phyloP scores from a whole-genome alignment of 1,140 invertebrate species.

The Neodiprion pinetum region DNA sequence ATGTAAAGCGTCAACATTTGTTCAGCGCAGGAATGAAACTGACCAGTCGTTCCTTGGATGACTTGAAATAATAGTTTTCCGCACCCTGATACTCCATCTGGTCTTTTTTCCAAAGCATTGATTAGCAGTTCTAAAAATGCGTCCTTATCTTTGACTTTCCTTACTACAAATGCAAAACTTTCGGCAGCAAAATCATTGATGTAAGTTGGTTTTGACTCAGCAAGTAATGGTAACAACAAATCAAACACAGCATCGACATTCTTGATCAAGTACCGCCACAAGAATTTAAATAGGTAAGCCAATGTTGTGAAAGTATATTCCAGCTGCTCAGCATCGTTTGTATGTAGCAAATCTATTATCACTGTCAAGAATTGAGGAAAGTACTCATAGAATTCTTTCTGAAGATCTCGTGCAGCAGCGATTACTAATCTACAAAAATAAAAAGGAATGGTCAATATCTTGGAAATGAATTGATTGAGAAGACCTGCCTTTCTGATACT shows the following conservation, averaged over 20 bases:
- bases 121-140: constrained; percentile 78
- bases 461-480: constrained; percentile 9
- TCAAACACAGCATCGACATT: constrained; percentile 79
- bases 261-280: constrained; percentile 82
- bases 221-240: constrained; percentile 77
- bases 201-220: constrained; percentile 74
- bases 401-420: constrained; percentile 83
- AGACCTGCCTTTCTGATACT: constrained; percentile 1
- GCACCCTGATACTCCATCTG: constrained; percentile 74
- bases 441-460: constrained; percentile 8
- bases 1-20: constrained; percentile 70
- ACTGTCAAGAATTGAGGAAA: constrained; percentile 76
- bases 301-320: constrained; percentile 84
- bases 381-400: constrained; percentile 85
- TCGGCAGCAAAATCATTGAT: constrained; percentile 94
- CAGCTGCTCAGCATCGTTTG: constrained; percentile 80
- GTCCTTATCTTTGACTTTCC: constrained; percentile 84
- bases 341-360: constrained; percentile 75
- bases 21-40: constrained; percentile 82
- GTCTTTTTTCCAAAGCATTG: constrained; percentile 68
- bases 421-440: constrained; percentile 76
- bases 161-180: constrained; percentile 90
- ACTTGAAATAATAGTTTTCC: constrained; percentile 88
- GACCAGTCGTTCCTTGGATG: constrained; percentile 77
- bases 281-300: constrained; percentile 88